Evolutionary conservation across 2,888 invertebrate species (phyloP), one percentile per base, ranked within the genome.

Genomic region (Alsophila aescularia): DNA sequence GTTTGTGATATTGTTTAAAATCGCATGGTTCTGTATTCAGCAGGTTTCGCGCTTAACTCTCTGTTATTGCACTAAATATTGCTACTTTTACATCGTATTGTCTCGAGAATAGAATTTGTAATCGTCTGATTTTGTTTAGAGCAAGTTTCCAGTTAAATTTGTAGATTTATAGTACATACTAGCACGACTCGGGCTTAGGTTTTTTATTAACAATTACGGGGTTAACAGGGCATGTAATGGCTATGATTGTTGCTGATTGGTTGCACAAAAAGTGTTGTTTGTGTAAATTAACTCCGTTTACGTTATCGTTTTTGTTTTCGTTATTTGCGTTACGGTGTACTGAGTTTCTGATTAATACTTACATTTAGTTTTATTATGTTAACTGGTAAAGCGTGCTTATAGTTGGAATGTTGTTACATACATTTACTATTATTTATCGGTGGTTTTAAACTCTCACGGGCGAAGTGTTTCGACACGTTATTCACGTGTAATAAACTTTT

Each of bases 201-300:
- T 75, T 79, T 83, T 86, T 85, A 83, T 78, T 76, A 66, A 71
- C 78, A 73, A 81, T 82, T 81, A 75, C 70, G 75, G 78, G 80
- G 84, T 81, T 84, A 84, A 79, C 78, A 72, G 78, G 66, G 74
- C 84, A 77, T 86, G 82, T 83, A 83, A 87, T 85, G 67, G 69
- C 41, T 64, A 67, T 77, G 79, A 83, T 81, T 79, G 72, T 76
- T 52, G 49, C 44, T 74, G 75, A 80, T 80, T 83, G 78, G 75
- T 65, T 52, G 58, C 52, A 75, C 69, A 81, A 81, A 81, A 80
- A 76, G 40, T 47, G 47, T 34, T 56, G 49, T 53, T 60, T 55
- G 54, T 47, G 51, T 54, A 45, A 58, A 60, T 60, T 60, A 52
- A 36, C 12, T 8, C 37, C 32, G 37, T 48, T 43, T n/a, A 54